Base-by-base conservation (phyloP, 2,113 vertebrate genomes). In the Silurus asotus region DNA sequence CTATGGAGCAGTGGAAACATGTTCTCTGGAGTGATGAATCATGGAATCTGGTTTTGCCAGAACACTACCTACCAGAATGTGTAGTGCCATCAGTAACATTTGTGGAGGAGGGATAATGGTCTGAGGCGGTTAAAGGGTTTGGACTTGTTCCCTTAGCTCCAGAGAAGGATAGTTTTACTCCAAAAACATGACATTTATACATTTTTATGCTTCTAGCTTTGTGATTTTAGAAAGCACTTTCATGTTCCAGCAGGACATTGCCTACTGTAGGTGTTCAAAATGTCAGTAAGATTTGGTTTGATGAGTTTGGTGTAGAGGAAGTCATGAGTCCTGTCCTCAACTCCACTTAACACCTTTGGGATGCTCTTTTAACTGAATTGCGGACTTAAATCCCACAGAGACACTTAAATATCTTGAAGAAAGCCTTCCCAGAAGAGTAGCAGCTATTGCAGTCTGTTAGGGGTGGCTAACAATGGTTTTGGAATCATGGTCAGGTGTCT, bases 1-100 rank as follows among this genome's bases (percentile, higher is more conserved):
- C 37, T 70, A 48, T 70, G 69, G 14, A 70, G 37, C 15, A 48
- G 69, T 48, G 72, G 72, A 75, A 75, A 75, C 72, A 69, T 37
- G 9, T 75, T 51, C 48, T 75, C 72, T 75, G 70, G 45, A 74
- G 70, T 49, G 19, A 74, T 49, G 45, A 74, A 74, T 74, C 45
- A 72, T 20, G 69, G 10, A 74, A 23, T 74, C 70, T 17, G 70
- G 19, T 51, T 51, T 74, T 74, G 70, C 45, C 70, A 51, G 45
- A 75, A 51, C 14, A 10, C 48, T 75, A 75, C 20, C 72, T 51
- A 75, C 72, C 8, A 1, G 72, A 75, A 51, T 49, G 5, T 48
- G 51, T 23, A 23, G 20, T 51, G 20, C 48, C 20, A 75, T 8
- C 48, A 51, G 20, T n/a, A 75, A n/a, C 11, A 4, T 19, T 45